Base-by-base conservation (phyloP, 2,888 invertebrate genomes). In the Oscheius sp. region DNA sequence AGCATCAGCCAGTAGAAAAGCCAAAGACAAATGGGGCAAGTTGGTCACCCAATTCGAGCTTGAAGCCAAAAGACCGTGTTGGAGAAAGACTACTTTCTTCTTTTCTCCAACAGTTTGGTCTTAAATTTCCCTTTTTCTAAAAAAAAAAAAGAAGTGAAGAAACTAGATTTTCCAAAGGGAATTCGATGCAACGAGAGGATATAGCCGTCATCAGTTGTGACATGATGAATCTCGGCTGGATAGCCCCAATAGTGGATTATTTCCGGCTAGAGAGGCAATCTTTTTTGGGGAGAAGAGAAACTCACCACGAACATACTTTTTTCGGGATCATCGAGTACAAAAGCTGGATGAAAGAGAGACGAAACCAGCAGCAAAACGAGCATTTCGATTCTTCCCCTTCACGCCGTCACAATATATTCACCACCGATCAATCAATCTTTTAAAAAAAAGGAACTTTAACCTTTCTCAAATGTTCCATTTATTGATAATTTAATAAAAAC, bases 111-210 rank as follows among this genome's bases (percentile, higher is more conserved):
- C 2, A 2, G 2, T 12, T 57, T 57, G 57, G 23, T 33, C 57
- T 57, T 20, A 33, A 57, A 10, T 57, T 42, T 12, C 17, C 15
- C 17, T 42, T 27, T n/a, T 25, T 48, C 23, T 48, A 3, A 1
- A 0, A 48, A n/a, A n/a, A n/a, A n/a, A n/a, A n/a, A n/a, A n/a
- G 3, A 5, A 3, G 17, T 48, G 4, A 2, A 5, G 2, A 6
- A n/a, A 8, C n/a, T n/a, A 57, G 12, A 45, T 69, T 88, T 88
- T 64, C 89, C 89, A 77, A 89, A 76, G 2, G 88, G 92, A 82
- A 95, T 93, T 73, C 94, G 90, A 84, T 94, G 94, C 55, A 95
- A 76, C 1, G 91, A 91, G 52, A 95, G 88, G 50, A 94, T 89
- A 87, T 93, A 95, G 1, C 93, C 94, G 87, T 95, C 95, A 27